phyloP scores from a whole-genome alignment of 2,797 vertebrate species.

The Spizella passerina region DNA sequence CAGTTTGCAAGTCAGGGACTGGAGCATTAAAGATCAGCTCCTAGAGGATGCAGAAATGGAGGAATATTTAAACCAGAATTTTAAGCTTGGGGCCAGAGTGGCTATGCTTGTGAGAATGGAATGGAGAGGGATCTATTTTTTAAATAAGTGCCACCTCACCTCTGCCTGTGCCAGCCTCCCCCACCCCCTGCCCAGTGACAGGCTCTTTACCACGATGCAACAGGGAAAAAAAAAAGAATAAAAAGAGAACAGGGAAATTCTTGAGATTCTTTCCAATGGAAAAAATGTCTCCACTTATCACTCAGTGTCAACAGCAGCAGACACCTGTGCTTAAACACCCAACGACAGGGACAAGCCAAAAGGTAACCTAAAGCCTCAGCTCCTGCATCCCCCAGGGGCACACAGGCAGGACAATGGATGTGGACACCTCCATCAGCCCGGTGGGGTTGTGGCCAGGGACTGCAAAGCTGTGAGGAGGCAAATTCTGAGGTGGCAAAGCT shows the following conservation, averaged over 20 bases:
- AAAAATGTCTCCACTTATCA: conserved; percentile 21
- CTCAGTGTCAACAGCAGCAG: conserved; percentile 49
- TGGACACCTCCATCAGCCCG: not conserved
- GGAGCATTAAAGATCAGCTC: not conserved
- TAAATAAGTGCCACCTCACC: not conserved
- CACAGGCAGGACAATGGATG: fast-evolving
- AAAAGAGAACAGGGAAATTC: conserved; percentile 40
- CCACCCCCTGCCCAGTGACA: not conserved
- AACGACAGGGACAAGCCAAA: not conserved
- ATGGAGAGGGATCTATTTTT: not conserved
- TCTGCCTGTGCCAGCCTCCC: not conserved
- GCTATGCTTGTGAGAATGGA: not conserved
- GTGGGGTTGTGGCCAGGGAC: fast-evolving
- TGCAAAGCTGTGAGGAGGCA: not conserved
- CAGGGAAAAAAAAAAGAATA: not conserved
- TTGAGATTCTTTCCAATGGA: conserved; percentile 54
- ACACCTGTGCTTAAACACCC: conserved; percentile 50
- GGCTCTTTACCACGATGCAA: not conserved
- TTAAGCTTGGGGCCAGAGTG: not conserved
- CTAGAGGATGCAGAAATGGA: not conserved
- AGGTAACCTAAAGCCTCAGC: not conserved
- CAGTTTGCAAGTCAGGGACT: not conserved
- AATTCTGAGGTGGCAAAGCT: not conserved
- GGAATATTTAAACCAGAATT: not conserved
- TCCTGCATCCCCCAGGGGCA: not conserved